Conservation (phyloP, 1,140 invertebrate species). For the Zaprionus kolodkinae region DNA sequence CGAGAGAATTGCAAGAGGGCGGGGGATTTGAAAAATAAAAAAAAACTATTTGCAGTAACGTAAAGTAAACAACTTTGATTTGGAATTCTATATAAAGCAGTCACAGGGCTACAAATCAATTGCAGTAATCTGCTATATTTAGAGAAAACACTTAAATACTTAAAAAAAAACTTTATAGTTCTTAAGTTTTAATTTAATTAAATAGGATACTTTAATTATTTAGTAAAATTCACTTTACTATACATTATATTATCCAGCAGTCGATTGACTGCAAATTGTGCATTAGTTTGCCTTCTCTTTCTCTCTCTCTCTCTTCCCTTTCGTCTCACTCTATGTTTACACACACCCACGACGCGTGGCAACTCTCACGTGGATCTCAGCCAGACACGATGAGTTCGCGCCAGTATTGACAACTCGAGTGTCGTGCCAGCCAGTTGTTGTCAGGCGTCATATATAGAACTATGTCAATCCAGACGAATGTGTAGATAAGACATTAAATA, state of each 20-base stretch:
- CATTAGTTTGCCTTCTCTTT: neutral
- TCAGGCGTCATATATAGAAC: neutral
- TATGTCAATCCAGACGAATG: neutral
- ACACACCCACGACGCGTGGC: conserved; percentile 37
- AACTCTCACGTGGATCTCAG: conserved; percentile 38
- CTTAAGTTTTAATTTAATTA: too few species aligned
- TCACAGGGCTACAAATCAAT: neutral
- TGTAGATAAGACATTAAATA: neutral
- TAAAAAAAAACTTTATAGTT: neutral
- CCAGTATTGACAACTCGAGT: neutral
- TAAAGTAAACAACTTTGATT: conserved; percentile 7
- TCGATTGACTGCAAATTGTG: neutral
- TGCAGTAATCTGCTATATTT: neutral
- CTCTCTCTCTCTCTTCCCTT: neutral
- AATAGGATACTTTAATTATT: too few species aligned
- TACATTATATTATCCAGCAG: too few species aligned
- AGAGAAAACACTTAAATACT: too few species aligned
- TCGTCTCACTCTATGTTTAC: conserved; percentile 13
- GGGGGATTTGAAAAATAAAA: neutral
- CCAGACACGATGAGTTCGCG: neutral
- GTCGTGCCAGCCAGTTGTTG: neutral
- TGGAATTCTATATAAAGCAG: conserved; percentile 5
- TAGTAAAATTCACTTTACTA: too few species aligned
- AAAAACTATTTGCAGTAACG: neutral
- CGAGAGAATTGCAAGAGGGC: neutral